Conservation (phyloP, 2,888 invertebrate genomes). For the Lypha dubia region DNA sequence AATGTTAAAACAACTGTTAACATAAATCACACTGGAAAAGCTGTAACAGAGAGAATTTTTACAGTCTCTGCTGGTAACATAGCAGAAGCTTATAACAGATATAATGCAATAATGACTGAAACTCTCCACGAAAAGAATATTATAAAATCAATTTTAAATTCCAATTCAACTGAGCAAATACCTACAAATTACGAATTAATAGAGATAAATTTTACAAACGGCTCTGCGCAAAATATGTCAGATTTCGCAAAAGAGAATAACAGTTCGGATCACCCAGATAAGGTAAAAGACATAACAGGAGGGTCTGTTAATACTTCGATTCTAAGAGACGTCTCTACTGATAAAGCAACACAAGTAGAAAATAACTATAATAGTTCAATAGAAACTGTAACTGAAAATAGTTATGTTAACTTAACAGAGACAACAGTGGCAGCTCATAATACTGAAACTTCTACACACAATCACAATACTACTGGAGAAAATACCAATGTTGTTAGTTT, state of each 20-base stretch:
- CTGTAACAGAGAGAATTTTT: neutral
- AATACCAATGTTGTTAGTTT: neutral
- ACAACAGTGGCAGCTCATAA: neutral
- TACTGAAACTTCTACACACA: neutral
- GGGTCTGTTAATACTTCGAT: neutral
- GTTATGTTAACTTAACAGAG: slow-evolving; percentile 11
- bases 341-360: neutral
- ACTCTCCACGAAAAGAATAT: neutral
- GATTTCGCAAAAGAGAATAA: neutral
- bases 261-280: neutral
- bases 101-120: neutral
- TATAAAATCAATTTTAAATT: neutral
- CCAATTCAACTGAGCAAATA: neutral
- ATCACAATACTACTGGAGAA: neutral
- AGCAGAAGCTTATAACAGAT: neutral
- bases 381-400: neutral
- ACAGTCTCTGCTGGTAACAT: neutral
- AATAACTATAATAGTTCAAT: neutral
- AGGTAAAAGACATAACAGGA: neutral
- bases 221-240: neutral
- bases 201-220: neutral
- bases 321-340: neutral
- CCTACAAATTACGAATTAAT: neutral
- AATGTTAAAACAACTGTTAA: neutral
- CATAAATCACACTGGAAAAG: neutral